Evolutionary conservation across 2,797 vertebrate genomes (phyloP), one percentile per base, ranked within the genome.

Genomic region (Tachyglossus aculeatus): DNA sequence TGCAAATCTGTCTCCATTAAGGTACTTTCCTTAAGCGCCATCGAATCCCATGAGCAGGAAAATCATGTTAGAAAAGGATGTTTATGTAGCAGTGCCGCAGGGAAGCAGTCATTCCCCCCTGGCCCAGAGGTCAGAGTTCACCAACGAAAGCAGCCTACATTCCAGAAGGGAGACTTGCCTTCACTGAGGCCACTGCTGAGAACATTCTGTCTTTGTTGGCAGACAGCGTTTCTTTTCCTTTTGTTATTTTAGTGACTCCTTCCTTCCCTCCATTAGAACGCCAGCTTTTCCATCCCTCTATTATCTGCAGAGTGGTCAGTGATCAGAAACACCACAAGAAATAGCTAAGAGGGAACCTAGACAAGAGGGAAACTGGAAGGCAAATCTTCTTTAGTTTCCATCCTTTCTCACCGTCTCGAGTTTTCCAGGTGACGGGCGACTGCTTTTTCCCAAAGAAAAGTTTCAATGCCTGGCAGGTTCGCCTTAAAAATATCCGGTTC

Each of bases 1-100:
- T 82, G 47, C 47, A 85, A 85, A 78, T 81, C 75, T 63, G 56
- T 76, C 80, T 90, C 73, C 63, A 82, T 58, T 57, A 78, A 87
- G 81, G 67, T 65, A 52, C 75, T 82, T 82, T 80, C 77, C 78
- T 70, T 72, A 36, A 53, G 33, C 63, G 72, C 57, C 43, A 22
- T 53, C 44, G 82, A 78, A 80, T 86, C 78, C 81, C 70, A 57
- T 50, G 52, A 52, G 62, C 67, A 60, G 38, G 80, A 16, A 77
- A 67, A 79, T 31, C 12, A 29, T 74, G 58, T 7, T 60, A 82
- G 72, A 53, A 80, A 75, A 79, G 81, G 84, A 86, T 79, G 75
- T 88, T 88, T 84, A 77, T 33, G 55, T 41, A 73, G 65, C 5
- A n/a, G 36, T 80, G 55, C 58, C 69, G 75, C 77, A 66, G 78